Base-by-base conservation (phyloP, 2,113 vertebrate species). In the Lethenteron reissneri region DNA sequence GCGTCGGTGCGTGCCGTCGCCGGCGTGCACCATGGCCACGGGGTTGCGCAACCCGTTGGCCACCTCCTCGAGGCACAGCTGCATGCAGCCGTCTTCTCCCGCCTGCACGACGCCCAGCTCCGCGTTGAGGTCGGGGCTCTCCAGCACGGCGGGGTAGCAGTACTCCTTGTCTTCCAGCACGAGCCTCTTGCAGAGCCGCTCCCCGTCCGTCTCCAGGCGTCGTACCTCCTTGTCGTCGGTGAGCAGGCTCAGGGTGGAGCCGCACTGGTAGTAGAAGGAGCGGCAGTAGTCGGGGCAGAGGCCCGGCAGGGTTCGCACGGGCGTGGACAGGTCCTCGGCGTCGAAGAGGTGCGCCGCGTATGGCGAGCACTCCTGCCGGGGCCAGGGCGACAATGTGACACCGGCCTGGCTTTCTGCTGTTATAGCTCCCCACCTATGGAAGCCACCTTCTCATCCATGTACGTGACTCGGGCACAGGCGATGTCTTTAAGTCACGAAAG, bases 271-370 rank as follows among this genome's bases (percentile, higher is more conserved):
- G 4, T 85, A 83, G 72, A 89, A 84, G 3, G 83, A 73, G 0
- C 80, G 82, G 72, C 87, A 91, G 75, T 83, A 87, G 74, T 78
- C 75, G 5, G 77, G 83, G 74, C 86, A 91, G 64, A 91, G 83
- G 12, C 85, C 85, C 0, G 86, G 85, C 1, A 90, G 76, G 57
- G 80, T 81, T 72, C 84, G 80, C 70, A 87, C 79, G 1, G 83
- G 84, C 0, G 82, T 86, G 74, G 58, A 76, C 0, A 82, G 82
- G 73, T 88, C 84, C 76, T 91, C 85, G 0, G 86, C 84, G 2
- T 86, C 85, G 0, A 78, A 90, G 12, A 88, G 79, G 74, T 89
- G 86, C 11, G 86, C 87, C 0, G 87, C 85, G 0, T 84, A 88
- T 0, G 84, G 88, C 11, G 86, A 91, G 74, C 87, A 88, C 76